Evolutionary conservation across 2,113 vertebrate species (phyloP).

Genomic region (Brachionichthys hirsutus): DNA sequence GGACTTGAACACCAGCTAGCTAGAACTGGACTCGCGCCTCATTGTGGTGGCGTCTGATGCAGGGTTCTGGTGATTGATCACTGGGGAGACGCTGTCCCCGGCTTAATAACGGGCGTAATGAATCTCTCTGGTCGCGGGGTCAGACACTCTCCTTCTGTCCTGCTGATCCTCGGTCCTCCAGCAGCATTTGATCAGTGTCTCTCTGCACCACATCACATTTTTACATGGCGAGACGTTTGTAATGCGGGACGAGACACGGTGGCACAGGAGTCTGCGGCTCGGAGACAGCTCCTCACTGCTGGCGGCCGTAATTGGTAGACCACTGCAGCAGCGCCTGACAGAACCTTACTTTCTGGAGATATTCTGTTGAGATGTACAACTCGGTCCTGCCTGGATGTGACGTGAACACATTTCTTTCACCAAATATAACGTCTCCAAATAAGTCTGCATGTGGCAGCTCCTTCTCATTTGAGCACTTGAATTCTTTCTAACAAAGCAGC

Average conservation of each 20-base stretch:
- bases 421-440: conserved; percentile 60
- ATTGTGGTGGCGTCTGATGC: conserved; percentile 17
- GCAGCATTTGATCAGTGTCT: conserved; percentile 33
- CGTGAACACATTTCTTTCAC: conserved; percentile 61
- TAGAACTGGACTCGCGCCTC: conserved; percentile 22
- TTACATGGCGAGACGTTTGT: conserved; percentile 46
- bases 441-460: conserved; percentile 53
- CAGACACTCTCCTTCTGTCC: conserved; percentile 13
- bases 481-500: conserved; percentile 43
- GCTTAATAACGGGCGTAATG: conserved; percentile 30
- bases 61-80: conserved; percentile 25
- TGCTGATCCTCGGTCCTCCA: conserved; percentile 9
- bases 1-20: conserved; percentile 16
- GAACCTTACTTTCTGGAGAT: conserved; percentile 53
- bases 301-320: conserved; percentile 69
- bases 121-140: conserved; percentile 38
- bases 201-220: conserved; percentile 41
- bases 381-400: conserved; percentile 51
- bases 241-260: conserved; percentile 51
- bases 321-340: conserved; percentile 55
- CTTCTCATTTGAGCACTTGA: conserved; percentile 22
- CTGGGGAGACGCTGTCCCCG: conserved; percentile 16
- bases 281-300: conserved; percentile 62
- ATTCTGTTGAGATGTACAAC: conserved; percentile 60
- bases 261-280: conserved; percentile 36